A percentile compares a stretch with the other conserved stretches of the same genome.
phyloP scores from a whole-genome alignment of 2,797 vertebrate species.

The Rhabdophis nuchalis region DNA sequence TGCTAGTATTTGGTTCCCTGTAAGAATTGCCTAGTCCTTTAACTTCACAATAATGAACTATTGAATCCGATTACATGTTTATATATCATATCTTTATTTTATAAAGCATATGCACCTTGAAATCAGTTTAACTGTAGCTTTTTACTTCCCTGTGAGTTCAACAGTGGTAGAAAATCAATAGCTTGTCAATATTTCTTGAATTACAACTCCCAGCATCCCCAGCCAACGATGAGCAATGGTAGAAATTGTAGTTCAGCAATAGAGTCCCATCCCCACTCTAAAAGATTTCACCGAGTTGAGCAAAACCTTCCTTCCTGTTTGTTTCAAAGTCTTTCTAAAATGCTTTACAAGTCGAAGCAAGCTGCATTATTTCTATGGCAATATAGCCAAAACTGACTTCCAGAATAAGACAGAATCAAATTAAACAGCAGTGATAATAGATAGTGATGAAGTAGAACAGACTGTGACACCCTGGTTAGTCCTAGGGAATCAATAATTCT shows the following conservation, averaged over 20 bases:
- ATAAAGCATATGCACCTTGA: background rate
- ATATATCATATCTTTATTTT: background rate
- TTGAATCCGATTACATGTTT: background rate
- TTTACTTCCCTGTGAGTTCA: background rate
- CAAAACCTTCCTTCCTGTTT: background rate
- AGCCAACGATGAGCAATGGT: background rate
- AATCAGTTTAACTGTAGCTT: background rate
- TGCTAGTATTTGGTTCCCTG: background rate
- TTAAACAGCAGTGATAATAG: background rate
- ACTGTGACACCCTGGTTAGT: background rate
- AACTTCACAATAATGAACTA: background rate
- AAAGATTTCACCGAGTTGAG: background rate
- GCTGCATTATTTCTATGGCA: background rate
- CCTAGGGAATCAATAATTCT: background rate
- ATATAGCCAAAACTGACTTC: background rate
- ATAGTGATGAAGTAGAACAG: background rate
- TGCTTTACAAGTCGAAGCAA: background rate
- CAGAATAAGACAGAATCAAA: background rate
- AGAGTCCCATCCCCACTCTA: background rate
- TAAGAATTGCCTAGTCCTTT: background rate
- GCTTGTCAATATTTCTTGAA: background rate
- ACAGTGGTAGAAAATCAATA: background rate
- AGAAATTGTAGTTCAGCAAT: background rate
- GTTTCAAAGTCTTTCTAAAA: background rate
- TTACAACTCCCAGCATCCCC: background rate